Conservation (phyloP, 1,140 invertebrate genomes). For the Apolygus lucorum region DNA sequence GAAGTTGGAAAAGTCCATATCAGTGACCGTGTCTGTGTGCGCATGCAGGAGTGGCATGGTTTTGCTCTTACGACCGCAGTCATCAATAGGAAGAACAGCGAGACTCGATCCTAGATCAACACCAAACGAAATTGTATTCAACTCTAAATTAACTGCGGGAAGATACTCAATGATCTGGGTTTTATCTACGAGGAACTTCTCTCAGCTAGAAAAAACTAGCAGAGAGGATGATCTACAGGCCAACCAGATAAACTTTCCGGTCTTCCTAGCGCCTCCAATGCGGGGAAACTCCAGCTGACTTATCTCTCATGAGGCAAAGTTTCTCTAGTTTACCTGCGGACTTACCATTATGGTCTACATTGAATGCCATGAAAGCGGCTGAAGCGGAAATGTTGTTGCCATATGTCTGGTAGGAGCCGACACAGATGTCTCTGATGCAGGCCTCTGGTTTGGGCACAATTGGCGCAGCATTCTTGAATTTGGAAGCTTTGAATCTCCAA, state of each 20-base stretch:
- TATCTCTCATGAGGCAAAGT: no score
- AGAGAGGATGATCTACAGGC: no score
- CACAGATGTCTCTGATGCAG: conserved; percentile 78
- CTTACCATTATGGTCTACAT: conserved; percentile 68
- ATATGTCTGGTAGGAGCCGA: conserved; percentile 84
- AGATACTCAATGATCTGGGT: no score
- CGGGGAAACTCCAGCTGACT: no score
- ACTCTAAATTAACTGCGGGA: no score
- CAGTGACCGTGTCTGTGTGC: conserved; percentile 83
- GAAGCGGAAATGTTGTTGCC: conserved; percentile 90
- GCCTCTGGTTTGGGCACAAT: conserved; percentile 86
- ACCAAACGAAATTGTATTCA: no score
- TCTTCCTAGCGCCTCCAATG: no score
- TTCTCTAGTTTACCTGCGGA: no score
- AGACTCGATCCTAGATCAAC: conserved; percentile 60
- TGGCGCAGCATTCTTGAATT: conserved; percentile 92
- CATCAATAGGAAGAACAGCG: conserved; percentile 73
- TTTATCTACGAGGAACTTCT: no score
- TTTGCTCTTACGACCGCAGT: conserved; percentile 76
- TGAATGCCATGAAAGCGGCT: conserved; percentile 86
- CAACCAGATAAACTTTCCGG: no score
- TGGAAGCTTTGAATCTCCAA: conserved; percentile 92
- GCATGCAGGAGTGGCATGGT: conserved; percentile 73
- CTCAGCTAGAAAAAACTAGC: no score
- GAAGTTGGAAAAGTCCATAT: conserved; percentile 90